A percentile compares a stretch with the other conserved stretches of the same genome.
These are phyloP conservation scores for Periophthalmus modestus DNA, from an alignment of 2,113 vertebrate genomes.

Conservation along the genomic window DNA sequence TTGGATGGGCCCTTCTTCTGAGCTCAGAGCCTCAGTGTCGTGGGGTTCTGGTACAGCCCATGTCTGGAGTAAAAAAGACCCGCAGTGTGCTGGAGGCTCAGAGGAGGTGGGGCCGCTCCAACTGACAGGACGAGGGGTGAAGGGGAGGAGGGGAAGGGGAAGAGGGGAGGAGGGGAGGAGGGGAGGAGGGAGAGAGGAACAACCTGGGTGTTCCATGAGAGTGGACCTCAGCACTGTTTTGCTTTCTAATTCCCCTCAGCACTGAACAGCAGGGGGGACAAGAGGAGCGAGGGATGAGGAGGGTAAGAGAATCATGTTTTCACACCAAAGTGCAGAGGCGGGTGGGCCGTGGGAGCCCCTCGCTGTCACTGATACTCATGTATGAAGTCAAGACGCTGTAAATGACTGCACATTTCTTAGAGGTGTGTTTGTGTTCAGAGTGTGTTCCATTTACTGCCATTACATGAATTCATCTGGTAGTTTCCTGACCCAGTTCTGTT, in stretches of 20 bases:
- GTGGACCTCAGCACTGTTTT: constrained; percentile 80
- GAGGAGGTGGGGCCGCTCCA: constrained; percentile 53
- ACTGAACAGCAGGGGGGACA: constrained; percentile 47
- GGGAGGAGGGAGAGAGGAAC: constrained; percentile 37
- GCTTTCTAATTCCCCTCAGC: constrained; percentile 84
- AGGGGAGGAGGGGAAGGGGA: constrained; percentile 15
- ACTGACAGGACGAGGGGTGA: constrained; percentile 45
- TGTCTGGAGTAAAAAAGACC: constrained; percentile 48
- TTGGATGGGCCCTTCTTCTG: constrained; percentile 37
- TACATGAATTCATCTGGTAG: background rate
- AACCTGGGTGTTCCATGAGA: constrained; percentile 90
- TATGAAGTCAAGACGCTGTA: background rate
- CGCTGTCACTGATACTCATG: constrained; percentile 21
- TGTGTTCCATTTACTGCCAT: background rate
- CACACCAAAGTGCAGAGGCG: constrained; percentile 40
- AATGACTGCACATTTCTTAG: background rate
- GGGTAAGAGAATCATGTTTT: constrained; percentile 57
- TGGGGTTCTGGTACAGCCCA: constrained; percentile 42
- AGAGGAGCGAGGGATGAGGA: constrained; percentile 46
- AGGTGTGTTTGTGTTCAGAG: background rate
- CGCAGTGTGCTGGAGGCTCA: constrained; percentile 57
- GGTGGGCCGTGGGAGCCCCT: constrained; percentile 68
- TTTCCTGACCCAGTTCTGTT: background rate
- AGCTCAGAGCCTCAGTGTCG: constrained; percentile 17
- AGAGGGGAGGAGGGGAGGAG: constrained; percentile 8